These are phyloP conservation scores for Tyrophagus putrescentiae DNA, from an alignment of 1,140 invertebrate genomes.

Conservation along the genomic window DNA sequence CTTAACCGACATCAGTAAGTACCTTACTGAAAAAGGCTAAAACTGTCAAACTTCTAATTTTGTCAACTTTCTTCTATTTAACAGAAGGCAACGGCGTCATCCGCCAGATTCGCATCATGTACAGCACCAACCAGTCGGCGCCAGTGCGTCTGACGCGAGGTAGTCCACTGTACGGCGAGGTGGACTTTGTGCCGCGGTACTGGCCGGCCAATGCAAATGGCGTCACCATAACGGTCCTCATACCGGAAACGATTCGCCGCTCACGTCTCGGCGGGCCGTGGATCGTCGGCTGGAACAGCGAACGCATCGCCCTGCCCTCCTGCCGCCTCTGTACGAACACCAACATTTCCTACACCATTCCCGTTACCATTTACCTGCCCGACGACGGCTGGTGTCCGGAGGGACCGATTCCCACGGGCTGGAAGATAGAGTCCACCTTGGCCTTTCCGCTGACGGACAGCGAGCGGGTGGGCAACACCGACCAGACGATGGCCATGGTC, in stretches of 20 bases:
- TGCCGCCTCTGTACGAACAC: constrained; percentile 12
- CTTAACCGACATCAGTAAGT: constrained; percentile 2
- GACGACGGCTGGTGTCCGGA: constrained; percentile 18
- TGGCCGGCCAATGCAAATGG: not conserved
- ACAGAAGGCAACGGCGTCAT: constrained; percentile 10
- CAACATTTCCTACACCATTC: constrained; percentile 15
- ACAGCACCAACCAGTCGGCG: not conserved
- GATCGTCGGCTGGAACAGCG: constrained; percentile 11
- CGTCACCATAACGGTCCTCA: not conserved
- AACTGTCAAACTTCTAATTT: too few species aligned
- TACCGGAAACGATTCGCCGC: constrained; percentile 10
- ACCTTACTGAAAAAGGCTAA: not conserved
- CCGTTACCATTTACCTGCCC: constrained; percentile 10
- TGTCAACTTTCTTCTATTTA: not conserved
- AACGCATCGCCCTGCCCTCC: not conserved
- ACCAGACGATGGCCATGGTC: not conserved
- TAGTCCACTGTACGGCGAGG: constrained; percentile 2
- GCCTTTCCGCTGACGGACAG: not conserved
- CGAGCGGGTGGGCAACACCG: not conserved
- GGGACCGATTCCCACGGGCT: constrained; percentile 8
- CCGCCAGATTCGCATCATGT: constrained; percentile 11
- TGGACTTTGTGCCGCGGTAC: constrained; percentile 12
- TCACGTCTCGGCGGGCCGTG: constrained; percentile 9
- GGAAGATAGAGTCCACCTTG: constrained; percentile 9
- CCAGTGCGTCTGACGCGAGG: not conserved